Evolutionary conservation across 2,113 vertebrate genomes (phyloP), one percentile per base, ranked within the genome.

Genomic region (Naja naja): DNA sequence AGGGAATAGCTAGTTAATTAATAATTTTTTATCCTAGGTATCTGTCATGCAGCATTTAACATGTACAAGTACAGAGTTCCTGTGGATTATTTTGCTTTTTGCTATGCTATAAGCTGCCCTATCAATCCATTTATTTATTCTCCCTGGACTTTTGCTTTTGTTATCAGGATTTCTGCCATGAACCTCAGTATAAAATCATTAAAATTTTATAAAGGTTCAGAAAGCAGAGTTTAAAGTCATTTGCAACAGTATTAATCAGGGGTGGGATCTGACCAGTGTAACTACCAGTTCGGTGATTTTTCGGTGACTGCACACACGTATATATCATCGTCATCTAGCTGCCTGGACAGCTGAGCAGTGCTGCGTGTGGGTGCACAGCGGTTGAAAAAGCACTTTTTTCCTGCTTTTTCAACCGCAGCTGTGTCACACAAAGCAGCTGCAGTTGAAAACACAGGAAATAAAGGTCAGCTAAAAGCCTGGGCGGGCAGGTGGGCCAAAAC

Each of bases 1-100:
- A 5, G 47, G 47, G 58, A 39, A 92, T 14, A 14, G 89, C 90
- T 96, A 54, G 93, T 95, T 96, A 95, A 95, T 97, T 91, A 94
- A 93, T 95, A 92, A 96, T 92, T 58, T 85, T 90, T 45, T 58
- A 0, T 0, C 88, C 89, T 39, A 34, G 1, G 16, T 18, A 1
- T 20, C 22, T 94, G 47, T 55, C 74, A 34, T 3, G 8, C 7
- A 34, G n/a, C 88, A 30, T 18, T 94, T 60, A 45, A 47, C 55
- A 60, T 14, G 27, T 30, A 55, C 88, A 69, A 85, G 64, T 93
- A 90, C 34, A 94, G 23, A 30, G 5, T 3, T 16, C 49, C 4
- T 52, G 69, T 86, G 43, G 39, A 52, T 60, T 30, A 12, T 90
- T 86, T 58, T 93, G 22, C 5, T 43, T 20, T 64, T 87, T 23